These are phyloP conservation scores for Doris montereyensis DNA, from an alignment of 2,888 invertebrate species.

Conservation along the genomic window DNA sequence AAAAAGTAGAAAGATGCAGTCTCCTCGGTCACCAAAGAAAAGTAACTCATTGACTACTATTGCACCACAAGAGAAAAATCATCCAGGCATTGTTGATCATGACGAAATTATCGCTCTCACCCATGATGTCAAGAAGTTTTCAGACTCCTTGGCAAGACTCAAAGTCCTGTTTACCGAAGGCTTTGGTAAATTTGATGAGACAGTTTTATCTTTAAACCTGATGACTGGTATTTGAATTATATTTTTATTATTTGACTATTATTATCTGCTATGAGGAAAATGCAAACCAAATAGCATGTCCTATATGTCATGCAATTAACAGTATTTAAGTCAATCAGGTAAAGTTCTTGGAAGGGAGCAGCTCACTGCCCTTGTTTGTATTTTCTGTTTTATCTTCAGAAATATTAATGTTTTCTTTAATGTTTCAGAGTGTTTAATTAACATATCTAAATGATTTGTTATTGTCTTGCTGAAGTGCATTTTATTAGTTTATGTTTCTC, in stretches of 20 bases:
- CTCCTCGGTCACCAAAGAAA: conserved; percentile 44
- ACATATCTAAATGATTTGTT: too few relatives aligned
- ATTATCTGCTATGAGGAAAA: neutral
- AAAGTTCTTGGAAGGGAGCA: too few relatives aligned
- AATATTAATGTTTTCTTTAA: too few relatives aligned
- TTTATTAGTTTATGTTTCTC: too few relatives aligned
- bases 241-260: neutral
- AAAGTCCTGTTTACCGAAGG: conserved; percentile 72
- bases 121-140: conserved; percentile 74
- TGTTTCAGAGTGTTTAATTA: too few relatives aligned
- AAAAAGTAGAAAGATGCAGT: conserved; percentile 33
- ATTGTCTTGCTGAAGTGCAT: too few relatives aligned
- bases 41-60: conserved; percentile 65
- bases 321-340: too few relatives aligned
- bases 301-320: too few relatives aligned
- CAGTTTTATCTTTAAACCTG: too few relatives aligned
- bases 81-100: conserved; percentile 71
- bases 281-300: neutral
- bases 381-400: too few relatives aligned
- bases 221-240: neutral
- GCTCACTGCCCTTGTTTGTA: too few relatives aligned
- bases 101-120: conserved; percentile 75
- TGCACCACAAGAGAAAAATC: conserved; percentile 68
- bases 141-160: conserved; percentile 74
- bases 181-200: conserved; percentile 65